A percentile compares a stretch with the other conserved stretches of the same genome.
phyloP scores from a whole-genome alignment of 2,888 invertebrate species.

The Eupithecia pulchellata region DNA sequence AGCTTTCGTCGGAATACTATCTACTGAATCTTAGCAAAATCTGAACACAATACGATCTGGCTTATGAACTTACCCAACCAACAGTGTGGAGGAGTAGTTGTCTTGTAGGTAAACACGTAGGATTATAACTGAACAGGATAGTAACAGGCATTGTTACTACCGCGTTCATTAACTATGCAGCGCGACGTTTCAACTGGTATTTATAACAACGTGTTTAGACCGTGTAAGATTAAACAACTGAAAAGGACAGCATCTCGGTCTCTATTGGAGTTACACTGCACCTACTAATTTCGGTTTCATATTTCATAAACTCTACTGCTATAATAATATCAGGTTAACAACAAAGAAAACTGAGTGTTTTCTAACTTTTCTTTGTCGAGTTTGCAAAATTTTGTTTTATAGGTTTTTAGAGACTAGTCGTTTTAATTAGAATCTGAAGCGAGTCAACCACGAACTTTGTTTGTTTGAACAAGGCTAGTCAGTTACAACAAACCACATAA shows the following conservation, averaged over 20 bases:
- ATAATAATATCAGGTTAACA: not conserved
- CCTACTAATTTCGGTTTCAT: not conserved
- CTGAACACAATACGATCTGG: not conserved
- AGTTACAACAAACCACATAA: not conserved
- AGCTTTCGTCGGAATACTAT: not conserved
- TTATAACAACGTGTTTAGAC: no score
- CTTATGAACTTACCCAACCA: not conserved
- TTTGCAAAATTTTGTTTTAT: not conserved
- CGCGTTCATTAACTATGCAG: no score
- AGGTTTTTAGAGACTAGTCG: not conserved
- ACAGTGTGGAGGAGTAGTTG: not conserved
- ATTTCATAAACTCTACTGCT: not conserved
- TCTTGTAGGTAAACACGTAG: not conserved
- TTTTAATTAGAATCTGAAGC: not conserved
- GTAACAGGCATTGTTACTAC: no score
- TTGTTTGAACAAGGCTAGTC: not conserved
- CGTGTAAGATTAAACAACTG: no score
- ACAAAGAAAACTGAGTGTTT: not conserved
- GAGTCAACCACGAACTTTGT: not conserved
- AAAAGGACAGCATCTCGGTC: no score
- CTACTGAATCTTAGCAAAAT: not conserved
- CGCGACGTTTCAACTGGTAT: no score
- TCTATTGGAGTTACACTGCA: no score
- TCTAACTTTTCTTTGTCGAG: not conserved
- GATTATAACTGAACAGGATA: not conserved